phyloP scores from a whole-genome alignment of 2,888 invertebrate genomes.

The Eledona agricola region DNA sequence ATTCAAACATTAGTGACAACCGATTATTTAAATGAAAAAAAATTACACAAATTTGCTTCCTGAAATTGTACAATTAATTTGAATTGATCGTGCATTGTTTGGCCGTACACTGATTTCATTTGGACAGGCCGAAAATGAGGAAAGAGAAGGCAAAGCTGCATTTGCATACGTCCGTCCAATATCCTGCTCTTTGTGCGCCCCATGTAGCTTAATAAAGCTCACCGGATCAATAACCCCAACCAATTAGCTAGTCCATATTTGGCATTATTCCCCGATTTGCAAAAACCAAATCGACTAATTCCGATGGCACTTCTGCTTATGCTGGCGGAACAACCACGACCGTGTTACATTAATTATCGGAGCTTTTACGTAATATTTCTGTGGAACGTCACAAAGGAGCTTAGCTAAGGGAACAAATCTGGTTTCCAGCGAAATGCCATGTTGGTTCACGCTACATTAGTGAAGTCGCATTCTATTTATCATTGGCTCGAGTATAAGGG shows the following conservation, averaged over 20 bases:
- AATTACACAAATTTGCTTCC: constrained; percentile 15
- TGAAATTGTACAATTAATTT: constrained; percentile 21
- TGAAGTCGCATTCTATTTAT: constrained; percentile 44
- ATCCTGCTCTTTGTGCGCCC: constrained; percentile 10
- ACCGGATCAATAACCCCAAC: constrained; percentile 12
- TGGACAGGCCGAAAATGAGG: not conserved
- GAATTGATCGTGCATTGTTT: not conserved
- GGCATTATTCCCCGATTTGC: not conserved
- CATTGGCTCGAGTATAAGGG: constrained; percentile 35
- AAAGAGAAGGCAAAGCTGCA: constrained; percentile 13
- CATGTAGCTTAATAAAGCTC: constrained; percentile 7
- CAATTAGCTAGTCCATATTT: constrained; percentile 2
- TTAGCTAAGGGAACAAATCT: constrained; percentile 37
- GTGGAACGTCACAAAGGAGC: constrained; percentile 17
- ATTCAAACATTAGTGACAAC: no score
- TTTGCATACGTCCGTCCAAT: constrained; percentile 18
- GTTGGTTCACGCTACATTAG: constrained; percentile 45
- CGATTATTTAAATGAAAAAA: constrained; percentile 33
- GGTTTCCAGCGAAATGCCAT: constrained; percentile 38
- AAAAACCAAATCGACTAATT: not conserved
- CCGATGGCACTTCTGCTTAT: no score
- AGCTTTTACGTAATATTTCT: constrained; percentile 9
- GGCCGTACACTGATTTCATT: constrained; percentile 1
- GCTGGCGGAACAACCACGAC: constrained; percentile 3
- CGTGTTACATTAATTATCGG: constrained; percentile 14